Conservation (phyloP, 1,140 invertebrate genomes). For the Ephestia elutella region DNA sequence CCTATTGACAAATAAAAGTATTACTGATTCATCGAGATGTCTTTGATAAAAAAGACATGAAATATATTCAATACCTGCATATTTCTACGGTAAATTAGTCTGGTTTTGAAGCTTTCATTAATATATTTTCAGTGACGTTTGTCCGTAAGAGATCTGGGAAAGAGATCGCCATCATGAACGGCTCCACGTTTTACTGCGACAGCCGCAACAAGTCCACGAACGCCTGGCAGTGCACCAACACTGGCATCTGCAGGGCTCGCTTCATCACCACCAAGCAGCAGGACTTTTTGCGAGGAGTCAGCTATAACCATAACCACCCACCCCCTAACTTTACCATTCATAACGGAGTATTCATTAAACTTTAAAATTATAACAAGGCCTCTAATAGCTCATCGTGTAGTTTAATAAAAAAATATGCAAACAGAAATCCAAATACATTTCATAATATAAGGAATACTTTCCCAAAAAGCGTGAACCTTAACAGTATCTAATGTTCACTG, state of each 20-base stretch:
- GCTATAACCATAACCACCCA: constrained; percentile 16
- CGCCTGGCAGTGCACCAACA: constrained; percentile 20
- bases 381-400: too few species aligned
- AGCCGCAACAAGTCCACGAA: constrained; percentile 7
- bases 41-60: too few species aligned
- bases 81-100: too few species aligned
- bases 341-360: constrained; percentile 13
- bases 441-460: too few species aligned
- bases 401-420: too few species aligned
- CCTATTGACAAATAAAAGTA: too few species aligned
- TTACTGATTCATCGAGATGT: too few species aligned
- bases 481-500: too few species aligned
- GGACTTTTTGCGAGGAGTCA: constrained; percentile 11
- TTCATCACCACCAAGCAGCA: constrained; percentile 16
- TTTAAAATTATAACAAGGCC: not conserved
- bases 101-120: not conserved
- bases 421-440: too few species aligned
- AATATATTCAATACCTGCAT: too few species aligned
- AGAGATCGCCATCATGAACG: constrained; percentile 15
- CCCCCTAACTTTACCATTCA: constrained; percentile 12
- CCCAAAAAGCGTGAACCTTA: too few species aligned
- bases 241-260: constrained; percentile 15
- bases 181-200: constrained; percentile 22
- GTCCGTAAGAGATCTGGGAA: constrained; percentile 11
- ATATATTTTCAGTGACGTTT: constrained; percentile 11